Evolutionary conservation across 2,888 invertebrate genomes (phyloP).

Genomic region (Trissolcus brochymenae): DNA sequence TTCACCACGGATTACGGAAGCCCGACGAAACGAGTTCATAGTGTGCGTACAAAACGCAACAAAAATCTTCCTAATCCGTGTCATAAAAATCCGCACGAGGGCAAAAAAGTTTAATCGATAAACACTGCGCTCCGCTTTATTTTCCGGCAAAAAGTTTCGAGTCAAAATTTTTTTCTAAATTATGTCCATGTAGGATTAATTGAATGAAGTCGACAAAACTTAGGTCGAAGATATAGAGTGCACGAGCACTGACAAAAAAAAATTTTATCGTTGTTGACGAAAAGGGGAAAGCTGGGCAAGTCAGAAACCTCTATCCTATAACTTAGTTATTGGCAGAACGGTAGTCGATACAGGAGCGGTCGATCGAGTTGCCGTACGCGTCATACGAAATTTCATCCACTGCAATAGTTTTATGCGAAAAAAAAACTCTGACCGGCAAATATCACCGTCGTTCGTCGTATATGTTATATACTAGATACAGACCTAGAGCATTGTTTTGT

Average conservation of each 20-base stretch:
- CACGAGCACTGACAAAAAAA: slow-evolving; percentile 20
- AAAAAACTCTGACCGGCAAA: slow-evolving; percentile 26
- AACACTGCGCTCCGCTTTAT: neutral
- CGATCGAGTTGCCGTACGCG: slow-evolving; percentile 58
- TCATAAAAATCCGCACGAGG: slow-evolving; percentile 14
- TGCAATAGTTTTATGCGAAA: slow-evolving; percentile 30
- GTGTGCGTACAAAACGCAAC: too few species aligned
- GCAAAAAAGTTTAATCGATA: slow-evolving; percentile 32
- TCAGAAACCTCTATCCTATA: slow-evolving; percentile 57
- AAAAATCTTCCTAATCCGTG: slow-evolving; percentile 20
- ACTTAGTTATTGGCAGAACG: slow-evolving; percentile 65
- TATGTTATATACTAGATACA: too few species aligned
- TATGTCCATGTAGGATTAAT: slow-evolving; percentile 16
- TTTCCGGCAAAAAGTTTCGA: neutral
- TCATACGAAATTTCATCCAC: slow-evolving; percentile 50
- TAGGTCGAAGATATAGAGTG: slow-evolving; percentile 9
- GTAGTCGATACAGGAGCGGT: slow-evolving; percentile 66
- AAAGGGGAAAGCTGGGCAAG: slow-evolving; percentile 15
- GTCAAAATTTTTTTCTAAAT: slow-evolving; percentile 11
- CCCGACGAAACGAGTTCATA: neutral
- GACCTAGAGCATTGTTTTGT: too few species aligned
- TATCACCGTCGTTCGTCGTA: slow-evolving; percentile 6
- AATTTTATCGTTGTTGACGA: slow-evolving; percentile 50
- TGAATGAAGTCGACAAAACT: slow-evolving; percentile 24
- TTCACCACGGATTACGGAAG: slow-evolving; percentile 25